A percentile compares a stretch with the other conserved stretches of the same genome.
These are phyloP conservation scores for Mustela lutreola DNA, from an alignment of 2,113 vertebrate genomes.

Conservation along the genomic window DNA sequence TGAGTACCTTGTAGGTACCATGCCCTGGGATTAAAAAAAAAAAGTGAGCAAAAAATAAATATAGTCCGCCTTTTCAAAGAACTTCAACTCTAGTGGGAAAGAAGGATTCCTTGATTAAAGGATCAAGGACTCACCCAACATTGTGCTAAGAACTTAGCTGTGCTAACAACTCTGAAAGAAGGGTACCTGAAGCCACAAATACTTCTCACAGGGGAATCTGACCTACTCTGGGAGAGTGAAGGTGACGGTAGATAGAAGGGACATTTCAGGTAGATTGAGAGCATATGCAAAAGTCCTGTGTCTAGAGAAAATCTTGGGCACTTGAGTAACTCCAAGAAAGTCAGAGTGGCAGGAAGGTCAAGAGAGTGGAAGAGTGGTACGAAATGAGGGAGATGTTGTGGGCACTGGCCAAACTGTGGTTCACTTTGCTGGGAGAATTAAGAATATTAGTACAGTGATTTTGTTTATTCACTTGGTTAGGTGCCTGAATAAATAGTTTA, in stretches of 20 bases:
- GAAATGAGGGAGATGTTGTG: rapidly evolving
- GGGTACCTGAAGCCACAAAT: neutral
- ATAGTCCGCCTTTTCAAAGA: neutral
- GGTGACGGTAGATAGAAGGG: neutral
- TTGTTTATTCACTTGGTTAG: neutral
- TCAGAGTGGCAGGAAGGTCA: neutral
- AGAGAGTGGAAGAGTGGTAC: no score
- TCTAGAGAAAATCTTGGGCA: neutral
- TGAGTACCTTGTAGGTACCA: neutral
- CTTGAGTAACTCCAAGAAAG: neutral
- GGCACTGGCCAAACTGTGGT: neutral
- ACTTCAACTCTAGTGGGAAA: neutral
- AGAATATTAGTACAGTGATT: neutral
- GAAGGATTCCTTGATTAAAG: neutral
- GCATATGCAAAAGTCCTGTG: neutral
- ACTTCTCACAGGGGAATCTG: neutral
- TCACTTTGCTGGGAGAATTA: neutral
- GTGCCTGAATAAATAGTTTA: constrained; percentile 7
- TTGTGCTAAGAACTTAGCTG: neutral
- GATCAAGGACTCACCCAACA: neutral
- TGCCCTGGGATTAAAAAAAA: neutral
- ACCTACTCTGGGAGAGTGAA: neutral
- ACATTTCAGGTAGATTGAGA: neutral
- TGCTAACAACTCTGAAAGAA: neutral
- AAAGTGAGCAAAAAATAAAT: neutral